Evolutionary conservation across 2,888 invertebrate species (phyloP), one percentile per base, ranked within the genome.

Genomic region (Trichogramma evanescens): DNA sequence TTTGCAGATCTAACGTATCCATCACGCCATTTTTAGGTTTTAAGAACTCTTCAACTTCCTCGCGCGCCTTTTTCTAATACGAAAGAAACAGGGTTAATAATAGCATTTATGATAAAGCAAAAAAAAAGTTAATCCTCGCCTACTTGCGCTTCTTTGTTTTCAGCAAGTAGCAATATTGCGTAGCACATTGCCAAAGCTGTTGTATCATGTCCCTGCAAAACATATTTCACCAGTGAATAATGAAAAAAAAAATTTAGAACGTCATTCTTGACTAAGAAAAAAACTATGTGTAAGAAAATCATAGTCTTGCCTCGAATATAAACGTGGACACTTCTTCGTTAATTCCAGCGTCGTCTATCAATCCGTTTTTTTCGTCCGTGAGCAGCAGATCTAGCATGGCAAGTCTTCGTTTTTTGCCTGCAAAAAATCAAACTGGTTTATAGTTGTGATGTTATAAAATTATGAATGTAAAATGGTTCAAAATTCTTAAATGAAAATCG

Each of bases 191-290:
- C 82, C 49, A 77, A 77, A 1, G 84, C 81, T 1, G 85, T 85
- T 0, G 86, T 86, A 62, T 86, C 86, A 67, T 85, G 85, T 1
- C 86, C 83, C 61, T 62, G 5, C 4, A 56, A 60, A 53, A 39
- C 42, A n/a, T 26, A 9, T 41, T 52, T 6, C 5, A 1, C 41
- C 42, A 41, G 13, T 38, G 42, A 26, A 26, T 26, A 26, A 9
- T 26, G 4, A 46, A 39, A 8, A 4, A 26, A 26, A 40, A 26
- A 2, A 38, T 13, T 13, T 13, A 13, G 13, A 13, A 13, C 2
- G 13, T 13, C 13, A 13, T 13, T 13, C 13, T 13, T 13, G 13
- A 13, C 13, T 13, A 13, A 13, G 13, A 13, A 13, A 13, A 13
- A 13, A 13, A 13, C 13, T 13, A 13, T 13, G 13, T 13, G 13